phyloP scores from a whole-genome alignment of 2,797 vertebrate genomes.

The Thamnophis elegans region DNA sequence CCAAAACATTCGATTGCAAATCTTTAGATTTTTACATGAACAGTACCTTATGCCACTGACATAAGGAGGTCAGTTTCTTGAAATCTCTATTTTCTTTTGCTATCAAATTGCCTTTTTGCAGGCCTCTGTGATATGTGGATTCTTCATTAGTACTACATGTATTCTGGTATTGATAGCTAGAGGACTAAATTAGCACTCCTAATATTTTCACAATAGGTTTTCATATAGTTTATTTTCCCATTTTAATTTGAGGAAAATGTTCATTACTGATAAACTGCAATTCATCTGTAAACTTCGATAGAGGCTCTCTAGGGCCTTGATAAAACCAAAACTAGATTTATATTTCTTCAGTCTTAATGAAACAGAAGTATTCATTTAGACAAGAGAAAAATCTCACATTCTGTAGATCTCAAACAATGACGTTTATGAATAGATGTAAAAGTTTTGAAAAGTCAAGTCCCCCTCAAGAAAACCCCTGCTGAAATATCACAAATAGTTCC shows the following conservation, averaged over 20 bases:
- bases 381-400: neutral
- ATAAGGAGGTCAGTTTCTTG: neutral
- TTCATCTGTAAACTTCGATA: neutral
- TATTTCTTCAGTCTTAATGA: neutral
- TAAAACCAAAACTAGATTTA: neutral
- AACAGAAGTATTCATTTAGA: neutral
- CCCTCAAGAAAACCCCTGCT: neutral
- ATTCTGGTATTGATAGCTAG: neutral
- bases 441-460: neutral
- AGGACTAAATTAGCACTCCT: neutral
- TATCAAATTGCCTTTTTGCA: neutral
- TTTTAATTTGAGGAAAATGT: neutral
- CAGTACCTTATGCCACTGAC: neutral
- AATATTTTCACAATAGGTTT: neutral
- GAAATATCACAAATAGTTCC: neutral
- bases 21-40: neutral
- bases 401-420: neutral
- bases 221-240: neutral
- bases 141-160: neutral
- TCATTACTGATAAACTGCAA: neutral
- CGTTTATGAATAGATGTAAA: neutral
- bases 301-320: neutral
- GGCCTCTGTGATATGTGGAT: neutral
- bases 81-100: neutral
- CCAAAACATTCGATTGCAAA: neutral